Evolutionary conservation across 2,797 vertebrate genomes (phyloP).

Genomic region (Peromyscus nudipes): DNA sequence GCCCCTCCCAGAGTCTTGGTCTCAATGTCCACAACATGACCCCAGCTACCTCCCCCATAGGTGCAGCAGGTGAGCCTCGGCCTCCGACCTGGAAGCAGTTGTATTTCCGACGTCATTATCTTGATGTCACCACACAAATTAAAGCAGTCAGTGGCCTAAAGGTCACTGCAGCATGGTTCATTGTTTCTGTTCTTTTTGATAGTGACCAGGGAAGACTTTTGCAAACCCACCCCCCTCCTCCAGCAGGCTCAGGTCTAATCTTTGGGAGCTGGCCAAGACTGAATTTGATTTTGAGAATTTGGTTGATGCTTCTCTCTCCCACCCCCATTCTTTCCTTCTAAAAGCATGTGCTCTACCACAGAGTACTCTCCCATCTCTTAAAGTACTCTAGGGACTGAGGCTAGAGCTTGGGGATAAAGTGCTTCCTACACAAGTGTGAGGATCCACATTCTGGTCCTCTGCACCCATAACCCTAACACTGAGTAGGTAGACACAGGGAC

Average conservation of each 20-base stretch:
- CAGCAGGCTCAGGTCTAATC: neutral
- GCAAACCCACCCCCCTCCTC: neutral
- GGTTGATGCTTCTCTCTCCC: neutral
- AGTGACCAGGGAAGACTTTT: neutral
- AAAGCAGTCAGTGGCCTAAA: neutral
- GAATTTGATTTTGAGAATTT: constrained; percentile 43
- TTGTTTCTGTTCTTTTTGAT: neutral
- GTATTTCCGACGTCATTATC: neutral
- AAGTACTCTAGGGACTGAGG: neutral
- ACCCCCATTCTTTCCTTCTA: neutral
- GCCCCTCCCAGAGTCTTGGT: constrained; percentile 94
- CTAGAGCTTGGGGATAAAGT: neutral
- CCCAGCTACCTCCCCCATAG: constrained; percentile 98
- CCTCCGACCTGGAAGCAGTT: rapidly evolving
- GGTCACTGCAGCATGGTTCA: neutral
- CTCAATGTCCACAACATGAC: constrained; percentile 96
- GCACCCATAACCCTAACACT: neutral
- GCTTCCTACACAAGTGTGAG: neutral
- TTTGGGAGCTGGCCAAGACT: neutral
- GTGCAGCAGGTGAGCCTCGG: constrained; percentile 93
- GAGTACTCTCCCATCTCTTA: neutral
- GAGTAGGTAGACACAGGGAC: neutral
- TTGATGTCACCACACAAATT: neutral
- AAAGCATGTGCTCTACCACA: neutral
- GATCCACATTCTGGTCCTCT: neutral